A percentile compares a stretch with the other conserved stretches of the same genome.
Evolutionary conservation across 2,888 invertebrate species (phyloP).

Genomic region (Apodemia mormo): DNA sequence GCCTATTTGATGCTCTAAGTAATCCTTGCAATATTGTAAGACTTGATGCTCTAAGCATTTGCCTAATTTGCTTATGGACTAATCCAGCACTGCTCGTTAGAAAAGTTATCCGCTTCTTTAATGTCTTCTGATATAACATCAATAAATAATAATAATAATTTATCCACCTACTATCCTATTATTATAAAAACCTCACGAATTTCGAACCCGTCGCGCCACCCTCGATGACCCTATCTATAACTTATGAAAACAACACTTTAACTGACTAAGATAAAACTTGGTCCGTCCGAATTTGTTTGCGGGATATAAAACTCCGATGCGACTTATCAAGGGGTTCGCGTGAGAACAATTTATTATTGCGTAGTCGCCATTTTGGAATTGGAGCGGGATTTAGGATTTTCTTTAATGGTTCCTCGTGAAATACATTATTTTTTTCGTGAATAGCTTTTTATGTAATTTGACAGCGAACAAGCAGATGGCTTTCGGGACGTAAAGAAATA

Average conservation of each 20-base stretch:
- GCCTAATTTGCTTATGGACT: no score
- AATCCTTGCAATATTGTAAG: no score
- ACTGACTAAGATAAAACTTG: conserved; percentile 16
- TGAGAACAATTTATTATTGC: conserved; percentile 15
- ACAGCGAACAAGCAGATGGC: no score
- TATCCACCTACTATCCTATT: conserved; percentile 1
- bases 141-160: neutral
- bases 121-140: neutral
- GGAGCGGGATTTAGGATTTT: conserved; percentile 4
- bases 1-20: no score
- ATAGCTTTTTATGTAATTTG: no score
- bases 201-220: neutral
- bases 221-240: conserved; percentile 10
- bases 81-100: no score
- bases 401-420: neutral
- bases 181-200: conserved; percentile 11
- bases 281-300: conserved; percentile 11
- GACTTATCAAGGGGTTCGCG: conserved; percentile 14
- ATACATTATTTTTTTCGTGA: no score
- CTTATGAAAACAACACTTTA: conserved; percentile 16
- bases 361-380: conserved; percentile 21
- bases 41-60: no score
- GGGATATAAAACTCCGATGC: conserved; percentile 14
- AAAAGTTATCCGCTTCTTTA: neutral
- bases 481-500: no score